These are phyloP conservation scores for Nematostella vectensis DNA, from an alignment of 92 coral and sea anemone species.

Conservation along the genomic window DNA sequence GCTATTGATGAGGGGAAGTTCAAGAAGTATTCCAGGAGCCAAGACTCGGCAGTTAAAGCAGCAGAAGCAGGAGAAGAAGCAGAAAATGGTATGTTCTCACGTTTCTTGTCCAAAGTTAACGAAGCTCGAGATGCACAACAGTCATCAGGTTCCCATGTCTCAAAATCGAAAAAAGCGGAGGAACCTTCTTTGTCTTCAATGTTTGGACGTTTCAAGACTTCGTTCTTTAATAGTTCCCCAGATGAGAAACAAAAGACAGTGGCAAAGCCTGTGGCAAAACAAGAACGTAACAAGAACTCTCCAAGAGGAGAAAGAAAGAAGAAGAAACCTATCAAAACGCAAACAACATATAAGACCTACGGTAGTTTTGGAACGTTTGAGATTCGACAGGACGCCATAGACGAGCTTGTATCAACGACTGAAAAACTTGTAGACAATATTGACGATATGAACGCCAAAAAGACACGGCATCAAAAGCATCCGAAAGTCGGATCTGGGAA, in stretches of 20 bases:
- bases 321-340: background rate
- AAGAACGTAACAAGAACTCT: background rate
- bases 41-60: too few species aligned
- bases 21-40: too few species aligned
- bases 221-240: background rate
- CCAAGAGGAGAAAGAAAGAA: background rate
- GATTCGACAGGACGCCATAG: background rate
- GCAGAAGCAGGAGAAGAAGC: too few species aligned
- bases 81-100: background rate
- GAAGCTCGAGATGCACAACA: background rate
- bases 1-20: background rate
- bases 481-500: too few species aligned
- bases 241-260: background rate
- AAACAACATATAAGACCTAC: background rate
- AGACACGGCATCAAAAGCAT: too few species aligned
- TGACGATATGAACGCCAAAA: background rate
- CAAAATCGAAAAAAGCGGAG: background rate
- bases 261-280: background rate
- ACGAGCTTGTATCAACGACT: background rate
- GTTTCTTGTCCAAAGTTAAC: background rate
- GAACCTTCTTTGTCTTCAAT: background rate
- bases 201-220: background rate
- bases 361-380: background rate
- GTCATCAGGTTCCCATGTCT: background rate
- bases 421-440: background rate